Evolutionary conservation across 2,113 vertebrate species (phyloP).

Genomic region (Hylia prasina): DNA sequence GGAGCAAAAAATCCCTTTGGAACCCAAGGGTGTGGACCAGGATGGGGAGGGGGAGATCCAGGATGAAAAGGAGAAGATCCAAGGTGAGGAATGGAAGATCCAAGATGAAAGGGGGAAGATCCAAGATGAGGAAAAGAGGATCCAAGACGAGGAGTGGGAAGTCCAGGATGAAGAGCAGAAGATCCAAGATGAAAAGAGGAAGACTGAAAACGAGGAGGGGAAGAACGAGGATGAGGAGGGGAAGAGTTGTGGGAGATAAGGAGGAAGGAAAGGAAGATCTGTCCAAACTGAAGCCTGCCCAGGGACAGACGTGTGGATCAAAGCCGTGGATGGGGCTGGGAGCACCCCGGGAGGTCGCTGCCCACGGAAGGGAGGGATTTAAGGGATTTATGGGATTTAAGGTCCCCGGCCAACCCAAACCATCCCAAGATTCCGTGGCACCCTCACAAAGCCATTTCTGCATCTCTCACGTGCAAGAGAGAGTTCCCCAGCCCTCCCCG

Average conservation of each 20-base stretch:
- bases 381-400: not conserved
- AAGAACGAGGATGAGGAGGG: rapidly evolving
- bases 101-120: rapidly evolving
- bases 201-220: rapidly evolving
- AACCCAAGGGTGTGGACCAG: not conserved
- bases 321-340: not conserved
- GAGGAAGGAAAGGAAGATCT: rapidly evolving
- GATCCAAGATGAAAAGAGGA: rapidly evolving
- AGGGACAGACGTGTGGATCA: rapidly evolving
- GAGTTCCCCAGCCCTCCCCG: rapidly evolving
- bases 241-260: too few relatives aligned
- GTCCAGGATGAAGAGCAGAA: rapidly evolving
- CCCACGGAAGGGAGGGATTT: not conserved
- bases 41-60: not conserved
- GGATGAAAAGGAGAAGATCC: rapidly evolving
- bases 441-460: rapidly evolving
- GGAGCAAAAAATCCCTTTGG: not conserved
- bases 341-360: not conserved
- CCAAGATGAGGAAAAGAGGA: rapidly evolving
- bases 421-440: rapidly evolving
- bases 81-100: rapidly evolving
- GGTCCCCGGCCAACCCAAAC: not conserved
- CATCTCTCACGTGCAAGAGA: rapidly evolving
- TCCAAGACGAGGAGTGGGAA: rapidly evolving
- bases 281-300: rapidly evolving